Evolutionary conservation across 2,888 invertebrate genomes (phyloP), one percentile per base, ranked within the genome.

Genomic region (Drosophila meridiana): DNA sequence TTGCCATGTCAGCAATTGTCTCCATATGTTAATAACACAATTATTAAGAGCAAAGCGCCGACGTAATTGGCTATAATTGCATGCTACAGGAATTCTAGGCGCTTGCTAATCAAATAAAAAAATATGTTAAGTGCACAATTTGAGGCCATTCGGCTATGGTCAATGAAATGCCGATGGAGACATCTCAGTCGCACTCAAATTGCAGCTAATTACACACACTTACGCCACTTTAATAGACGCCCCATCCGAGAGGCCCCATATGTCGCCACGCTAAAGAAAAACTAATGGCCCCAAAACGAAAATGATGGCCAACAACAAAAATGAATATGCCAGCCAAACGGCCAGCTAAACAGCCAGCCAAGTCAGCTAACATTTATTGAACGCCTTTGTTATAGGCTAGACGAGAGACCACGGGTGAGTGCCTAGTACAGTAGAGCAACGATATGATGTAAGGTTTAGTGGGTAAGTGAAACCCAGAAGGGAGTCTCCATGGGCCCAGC

Each of bases 101-200:
- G 66, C 56, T 69, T 63, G 68, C 34, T 45, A 77, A 85, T 80
- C 59, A 83, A 64, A 74, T 63, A 38, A 40, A 58, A 65, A 61
- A 69, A 73, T 74, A 74, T 76, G 65, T 80, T 73, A 73, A 77
- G 73, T 65, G 71, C 82, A 56, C 81, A 70, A 69, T 87, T 82
- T 68, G 65, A 76, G 68, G 68, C 66, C 79, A 68, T 73, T 79
- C 59, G 47, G 65, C 48, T 58, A 72, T 60, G 84, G 84, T 50
- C 87, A 83, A 83, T 87, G 85, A 77, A 76, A 73, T 55, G 72
- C 82, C 73, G 65, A 84, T 85, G 73, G 69, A 79, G 74, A 74
- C 66, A 76, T 76, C 64, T 69, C 58, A 62, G 68, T 47, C 58
- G 68, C 79, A 82, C 78, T 84, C 70, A 72, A 69, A 89, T 89